Conservation (phyloP, 2,888 invertebrate genomes). For the Ceraclea dissimilis region DNA sequence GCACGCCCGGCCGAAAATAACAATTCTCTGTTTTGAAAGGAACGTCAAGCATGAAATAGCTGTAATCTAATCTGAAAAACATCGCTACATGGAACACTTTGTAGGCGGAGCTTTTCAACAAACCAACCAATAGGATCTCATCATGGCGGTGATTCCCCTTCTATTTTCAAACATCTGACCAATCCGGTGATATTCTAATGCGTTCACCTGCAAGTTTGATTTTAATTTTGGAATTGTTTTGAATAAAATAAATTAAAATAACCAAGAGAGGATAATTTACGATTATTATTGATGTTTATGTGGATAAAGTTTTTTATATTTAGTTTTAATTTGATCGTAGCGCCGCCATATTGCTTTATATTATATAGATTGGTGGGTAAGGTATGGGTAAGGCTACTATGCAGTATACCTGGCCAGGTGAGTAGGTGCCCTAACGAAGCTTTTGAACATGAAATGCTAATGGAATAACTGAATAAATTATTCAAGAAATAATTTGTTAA, state of each 20-base stretch:
- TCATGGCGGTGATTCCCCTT: background rate
- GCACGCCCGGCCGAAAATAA: background rate
- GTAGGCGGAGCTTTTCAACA: background rate
- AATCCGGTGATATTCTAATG: background rate
- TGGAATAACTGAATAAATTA: too few species aligned
- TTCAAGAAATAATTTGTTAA: too few species aligned
- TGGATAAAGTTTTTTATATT: background rate
- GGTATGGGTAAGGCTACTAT: too few species aligned
- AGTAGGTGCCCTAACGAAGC: too few species aligned
- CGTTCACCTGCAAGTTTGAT: background rate
- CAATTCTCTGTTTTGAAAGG: background rate
- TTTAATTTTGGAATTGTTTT: background rate
- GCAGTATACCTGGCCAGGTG: too few species aligned
- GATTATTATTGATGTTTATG: background rate
- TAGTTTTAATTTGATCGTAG: background rate
- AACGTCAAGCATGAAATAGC: background rate
- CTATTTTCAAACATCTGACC: background rate
- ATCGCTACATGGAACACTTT: background rate
- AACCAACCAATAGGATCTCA: background rate
- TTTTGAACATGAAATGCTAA: too few species aligned
- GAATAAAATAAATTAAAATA: conserved; percentile 2
- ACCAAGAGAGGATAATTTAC: background rate
- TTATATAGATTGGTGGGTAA: too few species aligned
- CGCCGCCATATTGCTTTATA: too few species aligned
- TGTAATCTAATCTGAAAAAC: background rate